Percentiles rank a stretch among this genome's conserved stretches.
Conservation (phyloP, 2,888 invertebrate genomes). For the Pinctada fucata region DNA sequence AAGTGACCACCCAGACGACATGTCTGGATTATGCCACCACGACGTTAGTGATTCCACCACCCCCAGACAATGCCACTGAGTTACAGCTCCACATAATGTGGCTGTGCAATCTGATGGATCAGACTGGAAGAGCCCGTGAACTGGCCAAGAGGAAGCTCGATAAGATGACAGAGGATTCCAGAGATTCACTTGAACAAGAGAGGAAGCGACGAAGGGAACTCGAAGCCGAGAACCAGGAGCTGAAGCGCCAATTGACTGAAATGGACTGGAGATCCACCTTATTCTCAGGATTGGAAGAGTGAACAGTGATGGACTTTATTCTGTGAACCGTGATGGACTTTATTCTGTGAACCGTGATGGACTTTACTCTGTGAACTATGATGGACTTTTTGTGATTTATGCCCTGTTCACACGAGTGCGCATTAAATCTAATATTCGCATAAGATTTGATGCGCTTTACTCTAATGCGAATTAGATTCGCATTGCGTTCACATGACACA, state of each 20-base stretch:
- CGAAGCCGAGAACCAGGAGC: neutral
- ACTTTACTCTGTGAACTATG: neutral
- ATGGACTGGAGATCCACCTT: neutral
- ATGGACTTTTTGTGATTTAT: no score
- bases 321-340: neutral
- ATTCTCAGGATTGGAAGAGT: neutral
- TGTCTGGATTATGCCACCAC: neutral
- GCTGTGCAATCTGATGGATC: slow-evolving; percentile 1
- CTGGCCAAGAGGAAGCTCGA: neutral
- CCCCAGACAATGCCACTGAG: neutral
- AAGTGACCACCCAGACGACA: neutral
- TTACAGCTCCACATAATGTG: neutral
- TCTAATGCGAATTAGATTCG: no score
- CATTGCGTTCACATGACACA: no score
- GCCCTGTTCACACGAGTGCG: no score
- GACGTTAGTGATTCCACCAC: neutral
- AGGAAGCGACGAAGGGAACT: neutral
- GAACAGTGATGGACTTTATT: neutral
- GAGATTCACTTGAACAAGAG: neutral
- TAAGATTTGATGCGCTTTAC: no score
- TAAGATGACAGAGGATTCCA: neutral
- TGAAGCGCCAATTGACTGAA: neutral
- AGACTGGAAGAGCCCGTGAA: slow-evolving; percentile 5
- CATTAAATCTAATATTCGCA: no score
- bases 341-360: neutral